Evolutionary conservation across 1,140 invertebrate genomes (phyloP), one percentile per base, ranked within the genome.

Genomic region (Trissolcus basalis): DNA sequence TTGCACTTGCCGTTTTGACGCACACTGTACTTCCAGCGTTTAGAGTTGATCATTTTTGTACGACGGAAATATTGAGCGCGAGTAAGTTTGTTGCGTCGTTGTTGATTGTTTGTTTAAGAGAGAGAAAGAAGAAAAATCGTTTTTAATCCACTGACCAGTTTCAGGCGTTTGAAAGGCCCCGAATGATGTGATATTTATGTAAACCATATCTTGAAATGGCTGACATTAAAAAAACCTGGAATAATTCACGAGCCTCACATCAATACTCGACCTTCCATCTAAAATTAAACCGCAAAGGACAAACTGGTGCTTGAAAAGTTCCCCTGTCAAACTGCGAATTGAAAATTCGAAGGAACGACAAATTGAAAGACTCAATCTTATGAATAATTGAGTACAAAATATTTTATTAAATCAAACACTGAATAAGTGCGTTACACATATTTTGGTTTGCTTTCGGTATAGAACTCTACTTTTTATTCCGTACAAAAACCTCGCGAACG

Each of bases 351-450:
- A n/a, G n/a, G n/a, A n/a, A n/a, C n/a, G n/a, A n/a, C n/a, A n/a
- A n/a, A n/a, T n/a, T n/a, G n/a, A n/a, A n/a, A n/a, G n/a, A n/a
- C n/a, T n/a, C n/a, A n/a, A n/a, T n/a, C n/a, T n/a, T n/a, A n/a
- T n/a, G n/a, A n/a, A n/a, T 27, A 27, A 50, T 67, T 69, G 56
- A 59, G 59, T 75, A 75, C 14, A 75, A 75, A 75, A 75, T 64
- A 39, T 16, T 64, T 76, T 70, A 76, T 76, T 76, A 60, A 76
- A 76, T 76, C 47, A 65, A 64, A 15, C 50, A 58, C 61, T 63
- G 53, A 54, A 64, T 59, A 70, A 65, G 60, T 76, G 65, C 55
- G 59, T 64, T 65, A 50, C 48, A 53, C 64, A n/a, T n/a, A 69
- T 63, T 27, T 55, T 53, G 44, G 67, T 32, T 61, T 50, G 27